phyloP scores from a whole-genome alignment of 2,797 vertebrate species.

The Macrochelys suwanniensis region DNA sequence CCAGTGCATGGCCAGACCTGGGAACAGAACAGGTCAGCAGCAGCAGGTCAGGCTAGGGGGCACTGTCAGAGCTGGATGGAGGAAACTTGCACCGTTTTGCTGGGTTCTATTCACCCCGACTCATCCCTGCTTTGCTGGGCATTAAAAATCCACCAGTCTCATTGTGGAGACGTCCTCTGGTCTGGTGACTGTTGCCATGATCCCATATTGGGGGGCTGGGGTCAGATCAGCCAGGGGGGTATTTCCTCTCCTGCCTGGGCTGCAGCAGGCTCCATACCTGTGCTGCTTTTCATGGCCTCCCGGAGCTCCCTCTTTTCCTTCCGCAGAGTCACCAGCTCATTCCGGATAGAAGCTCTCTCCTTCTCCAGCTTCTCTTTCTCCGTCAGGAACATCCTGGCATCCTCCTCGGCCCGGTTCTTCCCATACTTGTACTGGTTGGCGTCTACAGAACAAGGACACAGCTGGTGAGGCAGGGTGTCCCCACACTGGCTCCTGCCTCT shows the following conservation, averaged over 20 bases:
- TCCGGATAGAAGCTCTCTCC: conserved; percentile 90
- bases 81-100: background rate
- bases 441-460: conserved; percentile 77
- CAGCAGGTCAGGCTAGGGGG: background rate
- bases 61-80: background rate
- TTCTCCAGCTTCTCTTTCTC: conserved; percentile 95
- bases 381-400: conserved; percentile 89
- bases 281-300: conserved; percentile 85
- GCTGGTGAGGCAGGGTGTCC: background rate
- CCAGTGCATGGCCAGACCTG: background rate
- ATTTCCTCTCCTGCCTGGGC: background rate
- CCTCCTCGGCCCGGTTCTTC: conserved; percentile 96
- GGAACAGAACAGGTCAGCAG: background rate
- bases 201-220: background rate
- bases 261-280: conserved; percentile 80
- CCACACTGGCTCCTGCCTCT: background rate
- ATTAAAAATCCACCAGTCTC: background rate
- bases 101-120: background rate
- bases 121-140: background rate
- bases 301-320: conserved; percentile 90
- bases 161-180: background rate
- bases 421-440: conserved; percentile 96
- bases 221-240: background rate
- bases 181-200: background rate
- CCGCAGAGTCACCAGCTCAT: conserved; percentile 85